A percentile compares a stretch with the other conserved stretches of the same genome.
phyloP scores from a whole-genome alignment of 2,113 vertebrate genomes.

The Agapornis roseicollis region DNA sequence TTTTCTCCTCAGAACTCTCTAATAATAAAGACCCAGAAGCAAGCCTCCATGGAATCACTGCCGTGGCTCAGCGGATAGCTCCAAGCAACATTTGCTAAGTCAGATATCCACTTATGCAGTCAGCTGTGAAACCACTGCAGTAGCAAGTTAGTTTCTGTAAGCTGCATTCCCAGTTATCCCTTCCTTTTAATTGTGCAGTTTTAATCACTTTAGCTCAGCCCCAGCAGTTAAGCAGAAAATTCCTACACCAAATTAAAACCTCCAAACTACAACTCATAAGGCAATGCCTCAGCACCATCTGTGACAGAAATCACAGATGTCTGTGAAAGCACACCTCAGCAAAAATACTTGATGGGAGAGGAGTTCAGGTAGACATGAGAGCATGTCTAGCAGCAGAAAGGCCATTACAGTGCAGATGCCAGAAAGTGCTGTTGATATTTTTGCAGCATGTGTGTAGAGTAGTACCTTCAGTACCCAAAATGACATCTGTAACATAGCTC shows the following conservation, averaged over 20 bases:
- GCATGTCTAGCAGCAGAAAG: not conserved
- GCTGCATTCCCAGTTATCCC: not conserved
- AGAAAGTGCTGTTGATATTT: not conserved
- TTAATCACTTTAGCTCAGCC: conserved; percentile 13
- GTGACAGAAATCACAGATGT: not conserved
- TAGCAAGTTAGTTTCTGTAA: not conserved
- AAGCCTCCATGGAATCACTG: not conserved
- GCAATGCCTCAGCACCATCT: not conserved
- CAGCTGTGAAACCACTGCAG: conserved; percentile 17
- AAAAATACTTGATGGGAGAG: not conserved
- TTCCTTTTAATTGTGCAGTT: conserved; percentile 7
- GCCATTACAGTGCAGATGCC: not conserved
- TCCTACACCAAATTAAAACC: not conserved
- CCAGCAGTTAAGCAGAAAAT: not conserved
- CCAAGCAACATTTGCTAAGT: conserved; percentile 26
- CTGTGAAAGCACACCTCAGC: not conserved
- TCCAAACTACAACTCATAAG: not conserved
- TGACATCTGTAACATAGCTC: not conserved
- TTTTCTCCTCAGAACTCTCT: conserved; percentile 12
- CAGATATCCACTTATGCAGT: not conserved
- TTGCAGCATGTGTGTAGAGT: not conserved
- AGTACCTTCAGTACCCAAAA: not conserved
- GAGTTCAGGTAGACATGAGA: not conserved
- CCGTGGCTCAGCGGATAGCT: conserved; percentile 15
- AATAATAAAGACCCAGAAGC: not conserved